Evolutionary conservation across 2,888 invertebrate species (phyloP).

Genomic region (Pemphredon lugubris): DNA sequence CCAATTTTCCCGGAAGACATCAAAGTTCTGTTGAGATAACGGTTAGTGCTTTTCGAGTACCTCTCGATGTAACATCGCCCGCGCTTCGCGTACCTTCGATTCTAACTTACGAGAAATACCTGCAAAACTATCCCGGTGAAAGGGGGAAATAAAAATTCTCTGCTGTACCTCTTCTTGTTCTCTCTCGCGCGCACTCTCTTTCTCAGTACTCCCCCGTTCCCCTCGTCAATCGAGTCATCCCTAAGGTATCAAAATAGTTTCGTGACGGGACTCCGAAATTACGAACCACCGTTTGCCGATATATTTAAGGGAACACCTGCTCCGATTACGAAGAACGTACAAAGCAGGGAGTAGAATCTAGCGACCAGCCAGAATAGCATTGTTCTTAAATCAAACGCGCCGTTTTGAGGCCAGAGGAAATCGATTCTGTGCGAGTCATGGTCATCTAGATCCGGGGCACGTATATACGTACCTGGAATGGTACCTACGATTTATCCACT

Average conservation of each 20-base stretch:
- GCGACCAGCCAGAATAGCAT: slow-evolving; percentile 45
- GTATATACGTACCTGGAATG: slow-evolving; percentile 20
- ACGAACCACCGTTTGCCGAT: not conserved
- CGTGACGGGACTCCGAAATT: slow-evolving; percentile 28
- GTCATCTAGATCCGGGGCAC: slow-evolving; percentile 62
- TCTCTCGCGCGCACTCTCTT: not conserved
- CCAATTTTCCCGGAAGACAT: no score
- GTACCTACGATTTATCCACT: slow-evolving; percentile 2
- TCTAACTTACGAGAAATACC: not conserved
- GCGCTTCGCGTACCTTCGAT: not conserved
- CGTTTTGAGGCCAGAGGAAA: slow-evolving; percentile 60
- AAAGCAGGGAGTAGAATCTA: slow-evolving; percentile 34
- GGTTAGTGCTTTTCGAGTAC: no score
- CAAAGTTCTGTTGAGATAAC: no score
- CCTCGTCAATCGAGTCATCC: slow-evolving; percentile 1
- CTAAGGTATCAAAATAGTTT: slow-evolving; percentile 18
- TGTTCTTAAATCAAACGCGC: slow-evolving; percentile 63
- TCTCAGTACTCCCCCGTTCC: not conserved
- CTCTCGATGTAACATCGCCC: no score
- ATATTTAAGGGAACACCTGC: not conserved
- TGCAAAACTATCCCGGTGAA: no score
- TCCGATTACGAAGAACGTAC: slow-evolving; percentile 2
- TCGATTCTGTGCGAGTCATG: slow-evolving; percentile 68
- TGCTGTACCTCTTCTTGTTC: no score
- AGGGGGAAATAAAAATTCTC: slow-evolving; percentile 9